phyloP scores from a whole-genome alignment of 2,888 invertebrate species.

The Neoascia interrupta region DNA sequence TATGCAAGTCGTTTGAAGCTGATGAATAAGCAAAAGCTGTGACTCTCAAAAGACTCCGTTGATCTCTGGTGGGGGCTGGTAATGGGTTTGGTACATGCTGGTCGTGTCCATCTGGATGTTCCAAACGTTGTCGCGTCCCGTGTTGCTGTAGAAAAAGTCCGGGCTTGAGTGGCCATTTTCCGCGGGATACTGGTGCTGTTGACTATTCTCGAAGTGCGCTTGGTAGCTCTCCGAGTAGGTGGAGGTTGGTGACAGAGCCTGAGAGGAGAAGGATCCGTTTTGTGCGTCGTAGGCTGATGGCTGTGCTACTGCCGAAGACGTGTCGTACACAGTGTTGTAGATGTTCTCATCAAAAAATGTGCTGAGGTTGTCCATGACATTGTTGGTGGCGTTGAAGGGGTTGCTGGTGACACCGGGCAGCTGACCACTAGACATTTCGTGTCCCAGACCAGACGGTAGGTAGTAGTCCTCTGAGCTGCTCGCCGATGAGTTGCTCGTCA shows the following conservation, averaged over 20 bases:
- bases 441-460: constrained; percentile 71
- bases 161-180: constrained; percentile 71
- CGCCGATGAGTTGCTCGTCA: constrained; percentile 77
- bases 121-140: constrained; percentile 77
- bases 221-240: constrained; percentile 41
- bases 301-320: constrained; percentile 4
- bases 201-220: constrained; percentile 34
- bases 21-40: neutral
- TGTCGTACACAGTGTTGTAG: constrained; percentile 58
- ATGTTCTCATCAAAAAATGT: constrained; percentile 66
- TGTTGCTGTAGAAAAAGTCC: constrained; percentile 78
- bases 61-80: constrained; percentile 34
- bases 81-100: constrained; percentile 44
- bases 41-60: constrained; percentile 37
- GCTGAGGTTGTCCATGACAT: constrained; percentile 32
- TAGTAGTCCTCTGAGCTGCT: constrained; percentile 77
- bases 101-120: constrained; percentile 76
- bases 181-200: constrained; percentile 70
- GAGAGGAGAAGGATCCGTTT: constrained; percentile 29
- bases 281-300: constrained; percentile 13
- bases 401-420: constrained; percentile 17
- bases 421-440: constrained; percentile 13
- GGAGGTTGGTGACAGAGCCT: constrained; percentile 40
- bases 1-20: constrained; percentile 3
- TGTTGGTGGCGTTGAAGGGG: constrained; percentile 21